Evolutionary conservation across 2,797 vertebrate species (phyloP).

Genomic region (Eleutherodactylus coqui): DNA sequence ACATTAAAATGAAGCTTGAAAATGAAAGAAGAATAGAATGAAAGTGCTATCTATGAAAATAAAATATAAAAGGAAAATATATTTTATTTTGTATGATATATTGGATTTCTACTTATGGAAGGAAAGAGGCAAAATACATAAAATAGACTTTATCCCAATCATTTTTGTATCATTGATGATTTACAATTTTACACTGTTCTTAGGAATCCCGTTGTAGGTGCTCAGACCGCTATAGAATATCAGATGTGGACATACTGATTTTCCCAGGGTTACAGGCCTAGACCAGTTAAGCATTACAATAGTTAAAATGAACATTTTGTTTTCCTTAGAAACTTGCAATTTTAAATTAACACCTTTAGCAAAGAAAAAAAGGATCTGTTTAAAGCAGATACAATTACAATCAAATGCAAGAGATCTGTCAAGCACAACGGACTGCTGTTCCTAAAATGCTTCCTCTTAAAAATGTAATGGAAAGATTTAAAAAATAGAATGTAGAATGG

Average conservation of each 20-base stretch:
- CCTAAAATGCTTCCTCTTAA: no score
- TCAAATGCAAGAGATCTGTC: no score
- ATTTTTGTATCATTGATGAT: background rate
- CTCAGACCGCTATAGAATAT: background rate
- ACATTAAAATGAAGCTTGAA: background rate
- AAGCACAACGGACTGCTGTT: no score
- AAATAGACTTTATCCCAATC: background rate
- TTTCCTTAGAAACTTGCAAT: no score
- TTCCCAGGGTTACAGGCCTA: background rate
- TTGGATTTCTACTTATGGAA: background rate
- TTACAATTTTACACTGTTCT: background rate
- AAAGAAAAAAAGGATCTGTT: no score
- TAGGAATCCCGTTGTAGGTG: background rate
- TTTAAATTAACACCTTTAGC: no score
- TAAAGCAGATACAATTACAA: no score
- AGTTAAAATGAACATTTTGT: background rate
- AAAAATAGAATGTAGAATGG: no score
- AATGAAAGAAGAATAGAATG: background rate
- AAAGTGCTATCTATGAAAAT: background rate
- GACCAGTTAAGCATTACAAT: background rate
- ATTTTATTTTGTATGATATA: background rate
- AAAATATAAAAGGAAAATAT: background rate
- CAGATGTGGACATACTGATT: background rate
- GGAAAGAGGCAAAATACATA: background rate
- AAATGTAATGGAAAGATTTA: no score